Evolutionary conservation across 2,797 vertebrate species (phyloP).

Genomic region (Crocodylus rhombifer): DNA sequence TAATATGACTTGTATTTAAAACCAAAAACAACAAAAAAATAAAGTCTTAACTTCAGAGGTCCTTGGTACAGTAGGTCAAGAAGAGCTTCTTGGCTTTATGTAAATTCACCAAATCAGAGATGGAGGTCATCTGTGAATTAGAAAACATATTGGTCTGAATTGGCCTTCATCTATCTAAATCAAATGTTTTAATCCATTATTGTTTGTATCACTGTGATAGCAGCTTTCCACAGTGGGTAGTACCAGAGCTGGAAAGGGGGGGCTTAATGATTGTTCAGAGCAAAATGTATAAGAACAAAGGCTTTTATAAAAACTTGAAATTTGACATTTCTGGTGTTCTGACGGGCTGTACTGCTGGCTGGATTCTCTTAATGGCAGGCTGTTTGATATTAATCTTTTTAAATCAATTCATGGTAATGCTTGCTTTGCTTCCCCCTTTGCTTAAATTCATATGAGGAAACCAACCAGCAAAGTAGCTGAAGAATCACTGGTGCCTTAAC

Average conservation of each 20-base stretch:
- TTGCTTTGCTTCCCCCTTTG: not conserved
- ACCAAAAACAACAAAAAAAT: too few species aligned
- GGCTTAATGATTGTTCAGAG: too few species aligned
- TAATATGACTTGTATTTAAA: not conserved
- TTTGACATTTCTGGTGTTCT: not conserved
- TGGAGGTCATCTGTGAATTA: not conserved
- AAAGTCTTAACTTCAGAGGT: not conserved
- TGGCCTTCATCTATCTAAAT: not conserved
- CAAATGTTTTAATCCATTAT: not conserved
- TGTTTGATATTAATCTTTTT: not conserved
- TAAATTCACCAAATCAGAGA: not conserved
- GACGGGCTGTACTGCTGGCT: not conserved
- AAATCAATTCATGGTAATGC: not conserved
- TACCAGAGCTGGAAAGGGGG: not conserved
- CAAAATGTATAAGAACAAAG: not conserved
- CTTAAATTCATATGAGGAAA: not conserved
- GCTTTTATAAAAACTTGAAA: not conserved
- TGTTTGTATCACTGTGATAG: not conserved
- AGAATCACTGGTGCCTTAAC: not conserved
- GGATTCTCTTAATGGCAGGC: not conserved
- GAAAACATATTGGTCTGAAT: fast-evolving
- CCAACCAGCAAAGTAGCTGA: not conserved
- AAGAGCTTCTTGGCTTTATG: not conserved
- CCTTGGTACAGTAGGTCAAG: not conserved
- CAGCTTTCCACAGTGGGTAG: not conserved